Conservation (phyloP, 2,797 vertebrate genomes). For the Pagetopsis macropterus region DNA sequence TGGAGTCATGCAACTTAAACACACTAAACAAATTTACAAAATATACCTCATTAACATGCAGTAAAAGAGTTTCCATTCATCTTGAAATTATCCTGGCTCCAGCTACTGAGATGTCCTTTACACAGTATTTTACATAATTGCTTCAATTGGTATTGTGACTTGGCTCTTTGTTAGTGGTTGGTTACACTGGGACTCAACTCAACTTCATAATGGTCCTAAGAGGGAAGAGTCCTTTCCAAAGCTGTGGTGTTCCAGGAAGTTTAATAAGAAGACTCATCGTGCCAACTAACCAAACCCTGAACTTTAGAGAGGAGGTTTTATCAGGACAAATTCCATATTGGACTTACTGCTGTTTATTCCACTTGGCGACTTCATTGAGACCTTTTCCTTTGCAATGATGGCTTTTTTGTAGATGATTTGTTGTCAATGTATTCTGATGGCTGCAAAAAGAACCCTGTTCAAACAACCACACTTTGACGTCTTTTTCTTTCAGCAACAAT, state of each 20-base stretch:
- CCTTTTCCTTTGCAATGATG: background rate
- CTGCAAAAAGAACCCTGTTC: background rate
- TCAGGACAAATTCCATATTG: slow-evolving; percentile 1
- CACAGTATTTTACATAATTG: background rate
- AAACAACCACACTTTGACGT: background rate
- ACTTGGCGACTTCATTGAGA: slow-evolving; percentile 1
- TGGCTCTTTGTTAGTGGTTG: slow-evolving; percentile 26
- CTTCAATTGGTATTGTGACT: slow-evolving; percentile 9
- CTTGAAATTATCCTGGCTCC: background rate
- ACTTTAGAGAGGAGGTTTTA: slow-evolving; percentile 9
- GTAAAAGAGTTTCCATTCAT: background rate
- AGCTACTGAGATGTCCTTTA: slow-evolving; percentile 1
- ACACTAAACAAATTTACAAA: background rate
- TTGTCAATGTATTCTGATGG: slow-evolving; percentile 2
- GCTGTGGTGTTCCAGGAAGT: slow-evolving; percentile 48
- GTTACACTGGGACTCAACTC: slow-evolving; percentile 4
- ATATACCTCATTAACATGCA: background rate
- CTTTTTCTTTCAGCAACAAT: slow-evolving; percentile 35
- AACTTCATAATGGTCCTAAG: slow-evolving; percentile 1
- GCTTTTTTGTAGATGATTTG: slow-evolving; percentile 12
- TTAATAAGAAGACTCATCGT: slow-evolving; percentile 21
- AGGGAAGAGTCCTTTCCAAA: slow-evolving; percentile 27
- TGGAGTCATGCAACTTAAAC: background rate
- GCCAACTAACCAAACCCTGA: slow-evolving; percentile 32
- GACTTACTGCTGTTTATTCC: slow-evolving; percentile 4